Base-by-base conservation (phyloP, 2,113 vertebrate species). In the Falcunculus frontatus region DNA sequence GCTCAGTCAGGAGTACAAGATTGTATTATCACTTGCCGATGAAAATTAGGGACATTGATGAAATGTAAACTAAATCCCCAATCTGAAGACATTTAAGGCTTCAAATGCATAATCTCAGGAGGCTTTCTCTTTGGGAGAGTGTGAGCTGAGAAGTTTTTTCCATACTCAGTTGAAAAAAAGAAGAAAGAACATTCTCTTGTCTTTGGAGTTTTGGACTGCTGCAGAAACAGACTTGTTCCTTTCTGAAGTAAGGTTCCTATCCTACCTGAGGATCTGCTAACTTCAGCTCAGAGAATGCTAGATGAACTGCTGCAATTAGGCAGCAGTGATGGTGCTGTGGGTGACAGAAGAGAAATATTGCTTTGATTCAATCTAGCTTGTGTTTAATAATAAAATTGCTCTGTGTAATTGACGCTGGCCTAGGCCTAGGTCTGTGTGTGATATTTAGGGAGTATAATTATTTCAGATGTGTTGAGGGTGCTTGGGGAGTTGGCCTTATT, bases 401-500 rank as follows among this genome's bases (percentile, higher is more conserved):
- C 33, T 67, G 35, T 3, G 5, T 80, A 83, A 73, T 90, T 83
- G 64, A 59, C 17, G 14, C 55, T 90, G 65, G 30, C 79, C 67
- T 91, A 76, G 65, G 30, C 79, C 67, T 91, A 76, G 75, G 63
- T 79, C 69, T 87, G 30, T 4, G 2, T 64, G 23, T 84, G 65
- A 69, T 90, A 84, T 78, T 93, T 95, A 88, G 80, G 35, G 26
- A 89, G 78, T 87, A 39, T 63, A 87, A 93, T 94, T 92, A 94
- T 88, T 78, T 90, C 11, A 6, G 32, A 60, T 84, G 23, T 95
- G 57, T 65, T 76, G 68, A 90, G 59, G 56, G 72, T 96, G 83
- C 68, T 70, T 88, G 44, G 73, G 69, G 85, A 81, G 63, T 73
- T 95, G 22, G 49, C 76, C 69, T 65, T 93, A 56, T 75, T 89